Evolutionary conservation across 2,113 vertebrate genomes (phyloP).

Genomic region (Heptranchias perlo): DNA sequence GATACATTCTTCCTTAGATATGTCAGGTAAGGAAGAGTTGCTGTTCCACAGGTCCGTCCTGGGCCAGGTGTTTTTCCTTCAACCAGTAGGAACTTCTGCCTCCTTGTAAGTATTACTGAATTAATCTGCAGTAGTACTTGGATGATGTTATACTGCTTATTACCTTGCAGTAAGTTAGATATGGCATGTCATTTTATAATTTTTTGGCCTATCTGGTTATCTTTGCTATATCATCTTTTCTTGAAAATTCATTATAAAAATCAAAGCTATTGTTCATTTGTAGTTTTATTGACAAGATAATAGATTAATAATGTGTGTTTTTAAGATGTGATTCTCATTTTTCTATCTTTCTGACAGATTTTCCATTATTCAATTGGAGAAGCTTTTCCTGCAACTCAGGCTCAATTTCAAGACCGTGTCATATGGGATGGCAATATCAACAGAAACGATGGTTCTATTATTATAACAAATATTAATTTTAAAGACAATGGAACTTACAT

Average conservation of each 20-base stretch:
- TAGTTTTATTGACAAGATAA: neutral
- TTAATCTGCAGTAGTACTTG: neutral
- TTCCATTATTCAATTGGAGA: conserved; percentile 68
- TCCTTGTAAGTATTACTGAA: neutral
- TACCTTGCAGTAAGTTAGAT: neutral
- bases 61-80: too few species aligned
- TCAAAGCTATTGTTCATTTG: neutral
- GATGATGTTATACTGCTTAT: neutral
- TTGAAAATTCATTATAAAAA: neutral
- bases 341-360: conserved; percentile 61
- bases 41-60: neutral
- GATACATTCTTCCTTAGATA: neutral
- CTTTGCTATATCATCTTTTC: neutral
- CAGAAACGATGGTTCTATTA: conserved; percentile 84
- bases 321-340: neutral
- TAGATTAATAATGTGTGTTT: neutral
- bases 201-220: neutral
- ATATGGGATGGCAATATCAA: conserved; percentile 83
- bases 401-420: conserved; percentile 70
- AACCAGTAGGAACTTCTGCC: neutral
- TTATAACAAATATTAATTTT: conserved; percentile 73
- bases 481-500: conserved; percentile 84
- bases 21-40: neutral
- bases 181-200: neutral
- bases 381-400: conserved; percentile 54